Base-by-base conservation (phyloP, 2,113 vertebrate species). In the Bostrychus sinensis region DNA sequence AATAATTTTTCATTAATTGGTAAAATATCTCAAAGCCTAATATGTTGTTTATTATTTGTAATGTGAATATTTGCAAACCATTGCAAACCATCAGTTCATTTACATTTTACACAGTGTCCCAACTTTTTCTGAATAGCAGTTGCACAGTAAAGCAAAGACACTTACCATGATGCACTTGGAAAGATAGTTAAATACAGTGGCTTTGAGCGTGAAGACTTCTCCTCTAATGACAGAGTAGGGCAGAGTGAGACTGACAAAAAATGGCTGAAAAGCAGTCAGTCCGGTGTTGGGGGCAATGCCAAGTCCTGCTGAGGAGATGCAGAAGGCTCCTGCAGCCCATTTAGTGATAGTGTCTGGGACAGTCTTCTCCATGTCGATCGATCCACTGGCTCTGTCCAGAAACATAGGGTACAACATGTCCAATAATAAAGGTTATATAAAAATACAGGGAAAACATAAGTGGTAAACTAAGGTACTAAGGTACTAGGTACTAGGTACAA, bases 281-380 rank as follows among this genome's bases (percentile, higher is more conserved):
- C 80, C 67, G 0, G 36, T 39, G 50, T 78, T 66, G 5, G 89
- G 74, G 0, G 95, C 87, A 30, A 97, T 80, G 22, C 96, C 96
- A 16, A 98, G 93, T 0, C 96, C 96, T 0, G 8, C 67, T 0
- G 93, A 50, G 10, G 92, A 93, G 39, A 94, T 51, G 0, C 96
- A 98, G 90, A 97, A 96, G 2, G 92, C 91, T 0, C 77, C 93
- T 1, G 92, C 92, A 10, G 92, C 89, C 96, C 96, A 97, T 16
- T 93, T 90, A 0, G 95, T 98, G 85, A 97, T 93, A 36, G 91
- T 93, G 84, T 97, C 95, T 0, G 95, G 95, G 17, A 95, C 80
- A 0, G 70, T 92, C 61, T 93, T 86, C 60, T 85, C 80, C 54
- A 92, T 3, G 0, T 56, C 37, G 62, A 58, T 74, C 1, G 78